These are phyloP conservation scores for Myopa testacea DNA, from an alignment of 2,888 invertebrate species.

Conservation along the genomic window DNA sequence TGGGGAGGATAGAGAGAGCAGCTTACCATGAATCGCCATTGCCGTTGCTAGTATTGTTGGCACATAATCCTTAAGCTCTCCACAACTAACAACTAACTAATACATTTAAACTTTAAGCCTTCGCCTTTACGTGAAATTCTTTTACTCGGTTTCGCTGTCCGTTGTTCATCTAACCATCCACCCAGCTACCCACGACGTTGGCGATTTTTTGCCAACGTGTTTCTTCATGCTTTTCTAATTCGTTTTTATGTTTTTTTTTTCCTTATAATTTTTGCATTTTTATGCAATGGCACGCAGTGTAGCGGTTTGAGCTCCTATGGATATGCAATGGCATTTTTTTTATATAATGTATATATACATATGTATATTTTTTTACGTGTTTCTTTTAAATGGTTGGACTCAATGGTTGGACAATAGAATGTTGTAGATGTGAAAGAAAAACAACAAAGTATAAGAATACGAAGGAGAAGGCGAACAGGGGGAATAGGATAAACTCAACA, in stretches of 20 bases:
- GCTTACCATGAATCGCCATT: background rate
- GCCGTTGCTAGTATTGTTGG: conserved; percentile 26
- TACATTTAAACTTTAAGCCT: conserved; percentile 43
- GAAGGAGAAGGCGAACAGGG: background rate
- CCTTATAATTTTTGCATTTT: conserved; percentile 30
- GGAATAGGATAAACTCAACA: background rate
- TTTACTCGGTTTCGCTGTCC: background rate
- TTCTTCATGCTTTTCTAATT: conserved; percentile 21
- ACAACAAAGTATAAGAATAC: conserved; percentile 2
- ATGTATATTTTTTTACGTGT: background rate
- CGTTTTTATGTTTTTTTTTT: conserved; percentile 23
- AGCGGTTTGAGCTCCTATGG: conserved; percentile 38
- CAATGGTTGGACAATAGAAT: conserved; percentile 23
- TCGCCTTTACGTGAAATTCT: background rate
- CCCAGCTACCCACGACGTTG: background rate
- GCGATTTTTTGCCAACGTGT: background rate
- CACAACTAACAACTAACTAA: conserved; percentile 39
- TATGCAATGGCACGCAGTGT: conserved; percentile 43
- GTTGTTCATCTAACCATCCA: no score
- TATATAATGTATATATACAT: background rate
- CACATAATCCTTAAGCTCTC: conserved; percentile 44
- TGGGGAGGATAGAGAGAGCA: background rate
- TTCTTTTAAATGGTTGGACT: conserved; percentile 27
- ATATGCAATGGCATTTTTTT: conserved; percentile 37
- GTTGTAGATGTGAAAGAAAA: background rate